Evolutionary conservation across 2,797 vertebrate species (phyloP), one percentile per base, ranked within the genome.

Genomic region (Typhlichthys subterraneus): DNA sequence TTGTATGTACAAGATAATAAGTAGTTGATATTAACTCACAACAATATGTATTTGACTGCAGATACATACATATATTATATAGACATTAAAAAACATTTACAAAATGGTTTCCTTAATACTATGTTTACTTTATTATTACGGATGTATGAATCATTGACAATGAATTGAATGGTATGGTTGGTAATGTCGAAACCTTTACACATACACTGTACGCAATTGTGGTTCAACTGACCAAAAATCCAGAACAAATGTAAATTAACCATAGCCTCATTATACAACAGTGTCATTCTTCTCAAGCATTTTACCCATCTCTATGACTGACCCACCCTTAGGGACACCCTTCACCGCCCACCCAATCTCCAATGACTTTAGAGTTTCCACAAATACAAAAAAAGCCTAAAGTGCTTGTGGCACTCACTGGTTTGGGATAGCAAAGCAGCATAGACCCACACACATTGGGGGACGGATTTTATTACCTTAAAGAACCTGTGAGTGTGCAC

Each of bases 391-490:
- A 87, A 83, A 14, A 82, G 63, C 71, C 68, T 82, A 77, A 85
- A 83, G 57, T 75, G 82, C 80, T 88, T 89, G 88, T 87, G 85
- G 83, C 78, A 83, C 86, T 86, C 79, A 54, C 71, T 64, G 75
- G 70, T 67, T 78, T 75, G 60, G 65, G 77, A 81, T 83, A 76
- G 76, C 77, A 79, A 75, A 74, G 61, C 67, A 86, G 76, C 80
- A 57, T 63, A 60, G 72, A 70, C 71, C 65, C 67, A 76, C 75
- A 71, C 38, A 9, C 38, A 9, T 70, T 73, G 72, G 84, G 75
- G 69, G 72, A 87, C 75, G 89, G 88, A 92, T 93, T 42, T 90
- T 91, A 91, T 93, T 92, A 90, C 91, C 75, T 61, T 74, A 72
- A 79, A 87, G 76, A 86, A 84, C 83, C 79, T 79, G 69, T 82